Base-by-base conservation (phyloP, 2,888 invertebrate species). In the Notocelia uddmanniana region DNA sequence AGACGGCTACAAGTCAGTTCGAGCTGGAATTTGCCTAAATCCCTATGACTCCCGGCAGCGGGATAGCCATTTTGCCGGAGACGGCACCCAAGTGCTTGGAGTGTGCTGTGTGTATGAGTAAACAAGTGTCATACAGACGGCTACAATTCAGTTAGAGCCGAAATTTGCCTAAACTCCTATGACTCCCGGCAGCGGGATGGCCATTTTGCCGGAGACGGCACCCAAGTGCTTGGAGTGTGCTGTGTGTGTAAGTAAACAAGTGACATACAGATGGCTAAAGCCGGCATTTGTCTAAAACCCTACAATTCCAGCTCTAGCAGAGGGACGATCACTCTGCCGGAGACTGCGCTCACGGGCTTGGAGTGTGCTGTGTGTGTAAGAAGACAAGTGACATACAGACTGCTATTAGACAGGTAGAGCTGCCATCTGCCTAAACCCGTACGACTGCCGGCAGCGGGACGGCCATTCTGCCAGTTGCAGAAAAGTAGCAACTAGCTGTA, bases 301-400 rank as follows among this genome's bases (percentile, higher is more conserved):
- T 50, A 68, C 50, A 57, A 41, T 15, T 41, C n/a, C n/a, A n/a
- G n/a, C n/a, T 13, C 41, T 5, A 5, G 41, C 41, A 41, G 15
- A 15, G 15, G 41, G 41, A 5, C 41, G 15, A 5, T 1, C 15
- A 41, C 15, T 31, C 48, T 57, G 67, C 95, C 48, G 97, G 97
- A 0, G 95, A 96, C 79, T 97, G 97, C 81, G 97, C 97, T 0
- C 94, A 97, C 74, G 97, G 97, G 10, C 96, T 97, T 76, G 97
- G 97, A 0, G 97, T 97, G 11, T 97, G 97, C 84, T 97, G 97
- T 87, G 95, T 97, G 68, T 97, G 97, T 97, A 88, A 96, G 97
- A 96, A 41, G 23, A 55, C 18, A 58, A 21, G 21, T 21, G 52
- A 52, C 1, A 13, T 8, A 23, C 54, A 15, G 15, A 3, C 15